Evolutionary conservation across 2,113 vertebrate genomes (phyloP).

Genomic region (Phocoena sinus): DNA sequence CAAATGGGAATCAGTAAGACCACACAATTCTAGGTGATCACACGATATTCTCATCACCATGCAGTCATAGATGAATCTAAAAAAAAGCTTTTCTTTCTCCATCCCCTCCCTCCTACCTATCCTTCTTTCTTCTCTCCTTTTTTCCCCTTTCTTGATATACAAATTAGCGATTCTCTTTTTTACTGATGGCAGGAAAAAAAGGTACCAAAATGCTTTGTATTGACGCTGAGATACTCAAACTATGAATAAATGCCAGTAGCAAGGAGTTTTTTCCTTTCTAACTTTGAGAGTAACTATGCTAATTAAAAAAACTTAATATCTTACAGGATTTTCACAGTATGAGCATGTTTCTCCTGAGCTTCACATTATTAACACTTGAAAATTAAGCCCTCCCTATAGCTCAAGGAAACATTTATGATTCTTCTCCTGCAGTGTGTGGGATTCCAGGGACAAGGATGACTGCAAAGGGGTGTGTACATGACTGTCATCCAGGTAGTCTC

Average conservation of each 20-base stretch:
- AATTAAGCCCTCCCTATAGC: constrained; percentile 17
- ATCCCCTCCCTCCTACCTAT: neutral
- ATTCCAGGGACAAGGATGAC: neutral
- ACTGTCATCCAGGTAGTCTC: neutral
- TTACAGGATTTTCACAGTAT: constrained; percentile 22
- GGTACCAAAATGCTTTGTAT: neutral
- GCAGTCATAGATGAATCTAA: neutral
- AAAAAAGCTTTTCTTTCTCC: neutral
- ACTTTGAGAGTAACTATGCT: constrained; percentile 11
- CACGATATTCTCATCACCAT: neutral
- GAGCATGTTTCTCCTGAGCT: constrained; percentile 22
- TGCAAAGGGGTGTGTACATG: neutral
- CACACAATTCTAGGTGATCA: neutral
- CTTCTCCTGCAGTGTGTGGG: neutral
- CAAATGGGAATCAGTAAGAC: neutral
- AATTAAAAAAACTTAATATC: neutral
- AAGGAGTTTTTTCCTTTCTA: constrained; percentile 8
- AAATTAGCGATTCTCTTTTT: neutral
- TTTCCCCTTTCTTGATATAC: neutral
- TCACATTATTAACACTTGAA: constrained; percentile 33
- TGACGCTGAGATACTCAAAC: neutral
- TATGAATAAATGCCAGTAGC: constrained; percentile 10
- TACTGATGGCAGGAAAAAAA: neutral
- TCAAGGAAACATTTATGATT: neutral
- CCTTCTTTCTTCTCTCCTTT: neutral